These are phyloP conservation scores for Amyelois transitella DNA, from an alignment of 1,140 invertebrate genomes.

Conservation along the genomic window DNA sequence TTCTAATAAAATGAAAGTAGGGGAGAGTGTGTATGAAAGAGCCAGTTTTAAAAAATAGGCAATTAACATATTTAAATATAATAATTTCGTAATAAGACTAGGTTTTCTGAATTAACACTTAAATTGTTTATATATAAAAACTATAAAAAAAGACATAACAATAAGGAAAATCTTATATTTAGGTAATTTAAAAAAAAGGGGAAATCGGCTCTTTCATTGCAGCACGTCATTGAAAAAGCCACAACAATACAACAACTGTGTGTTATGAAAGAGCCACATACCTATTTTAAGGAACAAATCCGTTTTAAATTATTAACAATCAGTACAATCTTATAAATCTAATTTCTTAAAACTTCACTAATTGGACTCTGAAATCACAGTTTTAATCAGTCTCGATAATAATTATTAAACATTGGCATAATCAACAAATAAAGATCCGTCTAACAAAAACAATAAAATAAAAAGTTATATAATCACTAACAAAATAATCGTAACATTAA, in stretches of 20 bases:
- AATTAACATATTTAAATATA: not conserved
- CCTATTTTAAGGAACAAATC: too few relatives aligned
- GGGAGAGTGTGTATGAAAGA: not conserved
- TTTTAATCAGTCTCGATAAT: not conserved
- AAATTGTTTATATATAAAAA: too few relatives aligned
- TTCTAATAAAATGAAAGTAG: too few relatives aligned
- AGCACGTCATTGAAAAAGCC: not conserved
- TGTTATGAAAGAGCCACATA: not conserved
- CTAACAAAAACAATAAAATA: too few relatives aligned
- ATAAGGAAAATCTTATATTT: not conserved
- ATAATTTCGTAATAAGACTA: not conserved
- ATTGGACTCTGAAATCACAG: not conserved
- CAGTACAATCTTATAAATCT: not conserved
- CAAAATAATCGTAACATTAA: not conserved
- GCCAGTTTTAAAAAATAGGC: not conserved
- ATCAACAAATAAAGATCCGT: not conserved
- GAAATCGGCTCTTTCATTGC: not conserved
- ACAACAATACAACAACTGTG: too few relatives aligned
- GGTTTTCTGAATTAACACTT: not conserved
- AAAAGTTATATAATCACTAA: not conserved
- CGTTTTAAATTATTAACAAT: not conserved
- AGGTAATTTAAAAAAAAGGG: not conserved
- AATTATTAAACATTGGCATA: not conserved
- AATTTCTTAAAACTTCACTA: not conserved
- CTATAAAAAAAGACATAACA: not conserved